Conservation (phyloP, 1,140 invertebrate species). For the Luehdorfia chinensis region DNA sequence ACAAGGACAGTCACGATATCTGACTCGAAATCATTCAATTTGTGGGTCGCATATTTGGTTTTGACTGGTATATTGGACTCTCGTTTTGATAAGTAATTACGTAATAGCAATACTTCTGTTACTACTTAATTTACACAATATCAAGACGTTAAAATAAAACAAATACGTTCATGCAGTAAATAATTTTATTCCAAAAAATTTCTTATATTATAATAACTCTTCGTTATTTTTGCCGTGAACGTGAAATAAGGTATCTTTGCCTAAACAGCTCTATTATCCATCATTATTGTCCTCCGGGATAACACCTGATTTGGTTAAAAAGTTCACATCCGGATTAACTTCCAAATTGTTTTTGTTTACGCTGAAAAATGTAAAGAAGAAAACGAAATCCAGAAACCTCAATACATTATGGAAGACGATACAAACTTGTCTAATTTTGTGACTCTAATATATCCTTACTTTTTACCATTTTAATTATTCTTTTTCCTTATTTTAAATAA, state of each 20-base stretch:
- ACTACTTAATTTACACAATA: too few species aligned
- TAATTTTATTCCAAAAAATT: constrained; percentile 74
- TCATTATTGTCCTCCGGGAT: constrained; percentile 75
- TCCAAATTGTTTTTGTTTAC: constrained; percentile 22
- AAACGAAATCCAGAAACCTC: constrained; percentile 52
- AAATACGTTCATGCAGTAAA: constrained; percentile 52
- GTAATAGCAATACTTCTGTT: too few species aligned
- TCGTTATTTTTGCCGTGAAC: constrained; percentile 58
- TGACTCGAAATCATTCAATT: too few species aligned
- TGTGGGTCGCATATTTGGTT: too few species aligned
- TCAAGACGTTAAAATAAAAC: constrained; percentile 40
- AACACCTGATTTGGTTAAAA: too few species aligned
- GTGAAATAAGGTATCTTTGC: constrained; percentile 67
- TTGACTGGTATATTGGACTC: too few species aligned
- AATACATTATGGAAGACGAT: constrained; percentile 72
- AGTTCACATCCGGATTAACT: constrained; percentile 32
- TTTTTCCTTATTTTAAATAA: constrained; percentile 1
- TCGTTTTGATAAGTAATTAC: too few species aligned
- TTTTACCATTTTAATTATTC: constrained; percentile 4
- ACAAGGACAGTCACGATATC: too few species aligned
- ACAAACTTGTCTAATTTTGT: constrained; percentile 51
- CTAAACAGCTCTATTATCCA: constrained; percentile 68
- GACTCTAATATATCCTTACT: constrained; percentile 19
- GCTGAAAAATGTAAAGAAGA: constrained; percentile 30
- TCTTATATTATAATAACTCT: constrained; percentile 63